These are phyloP conservation scores for Yponomeuta malinellus DNA, from an alignment of 2,888 invertebrate genomes.

Conservation along the genomic window DNA sequence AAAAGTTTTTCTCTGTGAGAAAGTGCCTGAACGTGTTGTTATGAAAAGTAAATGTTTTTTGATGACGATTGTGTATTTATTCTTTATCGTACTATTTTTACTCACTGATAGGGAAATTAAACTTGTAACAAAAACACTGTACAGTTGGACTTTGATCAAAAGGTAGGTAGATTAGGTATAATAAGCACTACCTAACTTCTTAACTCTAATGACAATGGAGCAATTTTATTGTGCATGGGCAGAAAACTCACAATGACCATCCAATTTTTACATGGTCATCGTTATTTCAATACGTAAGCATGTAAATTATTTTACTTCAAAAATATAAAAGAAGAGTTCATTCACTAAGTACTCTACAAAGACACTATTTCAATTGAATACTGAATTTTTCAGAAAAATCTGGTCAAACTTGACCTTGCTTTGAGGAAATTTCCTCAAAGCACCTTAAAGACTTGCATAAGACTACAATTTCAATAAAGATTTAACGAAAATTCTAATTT, in stretches of 20 bases:
- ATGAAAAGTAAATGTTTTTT: not conserved
- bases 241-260: not conserved
- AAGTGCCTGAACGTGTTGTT: not conserved
- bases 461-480: too few species aligned
- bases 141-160: not conserved
- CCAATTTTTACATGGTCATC: too few species aligned
- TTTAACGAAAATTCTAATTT: too few species aligned
- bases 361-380: too few species aligned
- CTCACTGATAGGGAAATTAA: not conserved
- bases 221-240: not conserved
- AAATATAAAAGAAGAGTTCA: too few species aligned
- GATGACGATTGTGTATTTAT: not conserved
- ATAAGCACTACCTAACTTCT: not conserved
- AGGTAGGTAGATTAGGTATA: not conserved
- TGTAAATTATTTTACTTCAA: too few species aligned
- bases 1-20: conserved; percentile 1
- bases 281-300: too few species aligned
- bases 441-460: too few species aligned
- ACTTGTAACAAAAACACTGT: not conserved
- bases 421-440: too few species aligned
- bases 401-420: too few species aligned
- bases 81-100: not conserved
- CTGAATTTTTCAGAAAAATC: too few species aligned
- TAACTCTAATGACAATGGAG: not conserved
- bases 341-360: too few species aligned